Conservation (phyloP, 2,797 vertebrate genomes). For the Leptatherina wallacei region DNA sequence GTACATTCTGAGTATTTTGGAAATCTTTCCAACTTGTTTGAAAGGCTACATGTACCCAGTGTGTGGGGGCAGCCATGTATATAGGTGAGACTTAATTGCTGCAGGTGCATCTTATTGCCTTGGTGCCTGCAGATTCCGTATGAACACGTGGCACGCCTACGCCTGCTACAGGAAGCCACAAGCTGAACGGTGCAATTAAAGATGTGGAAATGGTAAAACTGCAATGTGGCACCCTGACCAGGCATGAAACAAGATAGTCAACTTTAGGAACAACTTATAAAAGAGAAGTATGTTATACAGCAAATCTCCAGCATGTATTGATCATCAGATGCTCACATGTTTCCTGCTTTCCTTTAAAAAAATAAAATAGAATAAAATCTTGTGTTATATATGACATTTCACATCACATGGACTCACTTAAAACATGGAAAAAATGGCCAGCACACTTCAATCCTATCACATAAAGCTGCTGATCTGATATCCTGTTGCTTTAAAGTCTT, state of each 20-base stretch:
- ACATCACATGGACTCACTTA: background rate
- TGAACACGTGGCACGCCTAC: constrained; percentile 1
- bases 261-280: background rate
- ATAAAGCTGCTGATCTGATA: background rate
- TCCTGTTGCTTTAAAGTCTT: background rate
- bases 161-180: background rate
- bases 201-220: constrained; percentile 2
- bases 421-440: background rate
- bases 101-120: constrained; percentile 41
- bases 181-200: constrained; percentile 24
- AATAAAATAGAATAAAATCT: no score
- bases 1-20: background rate
- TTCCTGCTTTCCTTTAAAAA: background rate
- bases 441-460: background rate
- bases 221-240: background rate
- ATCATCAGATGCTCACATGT: background rate
- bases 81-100: constrained; percentile 34
- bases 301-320: background rate
- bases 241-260: background rate
- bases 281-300: background rate
- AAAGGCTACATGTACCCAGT: background rate
- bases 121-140: constrained; percentile 12
- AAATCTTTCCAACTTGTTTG: background rate
- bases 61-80: constrained; percentile 5
- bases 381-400: background rate